phyloP scores from a whole-genome alignment of 2,888 invertebrate species.

The Heliconius sara region DNA sequence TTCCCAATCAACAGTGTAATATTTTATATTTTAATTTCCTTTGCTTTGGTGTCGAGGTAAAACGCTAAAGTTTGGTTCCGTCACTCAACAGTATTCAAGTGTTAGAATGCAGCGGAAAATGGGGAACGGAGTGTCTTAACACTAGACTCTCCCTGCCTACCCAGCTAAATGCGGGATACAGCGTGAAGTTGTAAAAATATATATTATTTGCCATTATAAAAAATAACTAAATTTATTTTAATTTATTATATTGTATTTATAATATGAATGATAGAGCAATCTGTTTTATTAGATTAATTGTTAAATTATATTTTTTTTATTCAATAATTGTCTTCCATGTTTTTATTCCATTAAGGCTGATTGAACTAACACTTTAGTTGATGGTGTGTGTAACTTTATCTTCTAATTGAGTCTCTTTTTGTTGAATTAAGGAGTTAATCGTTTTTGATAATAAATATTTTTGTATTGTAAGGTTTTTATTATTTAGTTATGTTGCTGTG shows the following conservation, averaged over 20 bases:
- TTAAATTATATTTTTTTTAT: too few relatives aligned
- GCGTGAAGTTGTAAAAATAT: not conserved
- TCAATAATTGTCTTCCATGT: not conserved
- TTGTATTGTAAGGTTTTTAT: not conserved
- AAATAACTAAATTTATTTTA: too few relatives aligned
- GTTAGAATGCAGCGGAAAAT: too few relatives aligned
- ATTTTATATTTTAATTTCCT: too few relatives aligned
- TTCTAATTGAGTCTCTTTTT: not conserved
- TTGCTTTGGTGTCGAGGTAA: too few relatives aligned
- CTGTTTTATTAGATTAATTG: not conserved
- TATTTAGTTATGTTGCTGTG: too few relatives aligned
- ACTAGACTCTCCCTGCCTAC: not conserved
- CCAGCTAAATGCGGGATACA: not conserved
- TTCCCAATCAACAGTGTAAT: too few relatives aligned
- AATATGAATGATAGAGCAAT: too few relatives aligned
- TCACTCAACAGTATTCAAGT: too few relatives aligned
- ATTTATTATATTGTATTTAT: too few relatives aligned
- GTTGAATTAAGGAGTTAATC: not conserved
- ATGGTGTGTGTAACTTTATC: not conserved
- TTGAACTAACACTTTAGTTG: conserved; percentile 4
- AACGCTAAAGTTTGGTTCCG: too few relatives aligned
- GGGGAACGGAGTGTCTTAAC: not conserved
- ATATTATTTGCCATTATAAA: too few relatives aligned
- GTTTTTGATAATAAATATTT: not conserved
- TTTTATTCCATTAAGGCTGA: conserved; percentile 1